Base-by-base conservation (phyloP, 2,888 invertebrate species). In the Yponomeuta plumbellus region DNA sequence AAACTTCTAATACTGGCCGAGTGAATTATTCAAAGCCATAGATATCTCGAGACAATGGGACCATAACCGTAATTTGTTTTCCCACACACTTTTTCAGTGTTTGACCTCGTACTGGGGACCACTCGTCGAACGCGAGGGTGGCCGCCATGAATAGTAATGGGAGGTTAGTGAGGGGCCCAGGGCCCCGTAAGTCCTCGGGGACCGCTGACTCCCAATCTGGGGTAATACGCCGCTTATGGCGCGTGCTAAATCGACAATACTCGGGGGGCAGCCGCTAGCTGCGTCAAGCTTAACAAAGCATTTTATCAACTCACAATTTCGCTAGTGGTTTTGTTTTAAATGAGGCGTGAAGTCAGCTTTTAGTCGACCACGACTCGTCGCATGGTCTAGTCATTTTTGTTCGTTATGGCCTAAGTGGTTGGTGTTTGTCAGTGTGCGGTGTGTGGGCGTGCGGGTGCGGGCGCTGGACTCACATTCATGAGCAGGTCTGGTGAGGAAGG, bases 171-270 rank as follows among this genome's bases (percentile, higher is more conserved):
- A 17, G 17, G 44, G 44, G 44, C 61, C 58, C 34, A 40, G 34
- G 62, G 57, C 56, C 62, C 64, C 57, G 26, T 59, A 65, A 64
- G 65, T 61, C 58, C 57, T 62, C 64, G 62, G 68, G 75, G 64
- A 39, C 82, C 79, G 81, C 71, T 72, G 83, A 73, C 73, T 74
- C 73, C 74, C 80, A 76, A 76, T 78, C 78, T 75, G 73, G 76
- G 73, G 75, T 83, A 83, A 82, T 77, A 73, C 74, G 79, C 80
- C 81, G 84, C 88, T 87, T 89, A 90, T 88, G 88, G 90, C 85
- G 87, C 88, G 88, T 88, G 83, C 84, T 82, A 89, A 91, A 91
- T 91, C 85, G 86, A 86, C 87, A 81, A 86, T 84, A 83, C 86
- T 82, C 88, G 70, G 69, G 82, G 85, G 86, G 77, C 72, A 76